Base-by-base conservation (phyloP, 30 jellyfish, hydroid and myxozoan species). In the Aurelia coerulea region DNA sequence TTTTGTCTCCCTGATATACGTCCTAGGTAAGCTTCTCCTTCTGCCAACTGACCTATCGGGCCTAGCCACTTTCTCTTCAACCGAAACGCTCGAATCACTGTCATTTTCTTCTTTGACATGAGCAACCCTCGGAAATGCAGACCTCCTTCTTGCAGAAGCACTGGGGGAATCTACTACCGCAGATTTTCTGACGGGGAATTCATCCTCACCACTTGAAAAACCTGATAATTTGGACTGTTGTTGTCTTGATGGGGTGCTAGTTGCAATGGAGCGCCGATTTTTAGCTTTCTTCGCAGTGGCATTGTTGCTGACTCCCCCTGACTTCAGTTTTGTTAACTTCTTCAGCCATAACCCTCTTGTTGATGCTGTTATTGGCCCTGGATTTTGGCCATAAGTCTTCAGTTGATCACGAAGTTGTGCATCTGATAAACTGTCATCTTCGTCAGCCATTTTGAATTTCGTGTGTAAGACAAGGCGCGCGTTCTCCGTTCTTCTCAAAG, bases 391-490 rank as follows among this genome's bases (percentile, higher is more conserved):
- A 15, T 60, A 74, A 14, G 50, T 16, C 77, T 35, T 84, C 65
- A 94, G 86, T 85, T 88, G 81, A 33, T 84, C 87, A n/a, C 96
- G 88, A n/a, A 94, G 93, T 66, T 94, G 79, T 64, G 96, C 87
- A 84, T 94, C 96, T 34, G 95, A 19, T 51, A 86, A 78, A 31
- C 71, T 34, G 90, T 71, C 91, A 34, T 74, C 68, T 10, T 62
- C 88, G 69, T 78, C 97, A 88, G 97, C 98, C 98, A 94, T 94
- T 75, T 93, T 93, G 96, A 86, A 62, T 37, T 31, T 46, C 51
- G 76, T 31, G 78, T 10, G 83, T 85, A 60, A 16, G 79, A 29
- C 59, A 39, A 34, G 77, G 78, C 77, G 91, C 85, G 91, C 74
- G 74, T 39, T 39, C 51, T 39, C 10, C 51, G 6, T 23, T 23